Percentiles rank a stretch among this genome's conserved stretches.
Conservation (phyloP, 2,888 invertebrate species). For the Drosophila algonquin region DNA sequence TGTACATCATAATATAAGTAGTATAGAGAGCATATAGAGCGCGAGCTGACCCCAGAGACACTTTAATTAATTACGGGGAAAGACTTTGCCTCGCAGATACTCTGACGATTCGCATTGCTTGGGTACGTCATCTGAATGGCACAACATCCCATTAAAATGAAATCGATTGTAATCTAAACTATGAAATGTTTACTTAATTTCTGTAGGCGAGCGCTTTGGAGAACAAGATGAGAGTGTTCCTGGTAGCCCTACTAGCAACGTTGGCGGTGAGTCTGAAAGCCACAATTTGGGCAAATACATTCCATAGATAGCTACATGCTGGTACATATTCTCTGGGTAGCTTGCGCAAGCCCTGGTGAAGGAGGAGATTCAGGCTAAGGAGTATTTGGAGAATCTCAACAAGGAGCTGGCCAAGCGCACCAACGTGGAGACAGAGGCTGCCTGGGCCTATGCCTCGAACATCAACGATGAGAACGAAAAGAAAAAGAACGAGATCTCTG, state of each 20-base stretch:
- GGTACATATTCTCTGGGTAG: conserved; percentile 37
- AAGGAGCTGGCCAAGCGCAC: conserved; percentile 86
- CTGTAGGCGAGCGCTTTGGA: conserved; percentile 43
- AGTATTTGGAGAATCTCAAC: conserved; percentile 87
- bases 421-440: conserved; percentile 87
- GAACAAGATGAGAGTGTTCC: conserved; percentile 56
- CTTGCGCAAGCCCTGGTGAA: conserved; percentile 65
- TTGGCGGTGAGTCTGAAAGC: conserved; percentile 55
- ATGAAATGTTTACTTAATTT: conserved; percentile 25
- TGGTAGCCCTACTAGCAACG: conserved; percentile 61
- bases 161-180: conserved; percentile 43
- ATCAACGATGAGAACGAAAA: conserved; percentile 89
- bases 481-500: conserved; percentile 81
- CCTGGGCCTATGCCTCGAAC: conserved; percentile 91
- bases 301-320: too few species aligned
- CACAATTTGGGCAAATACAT: too few species aligned
- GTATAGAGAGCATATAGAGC: background rate
- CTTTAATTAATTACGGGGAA: conserved; percentile 50
- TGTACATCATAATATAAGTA: background rate
- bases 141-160: conserved; percentile 14
- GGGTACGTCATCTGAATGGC: conserved; percentile 39
- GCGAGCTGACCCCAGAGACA: conserved; percentile 51
- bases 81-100: conserved; percentile 4
- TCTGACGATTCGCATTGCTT: conserved; percentile 6
- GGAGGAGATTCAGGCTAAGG: conserved; percentile 86